Evolutionary conservation across 2,113 vertebrate genomes (phyloP).

Genomic region (Fregata magnificens): DNA sequence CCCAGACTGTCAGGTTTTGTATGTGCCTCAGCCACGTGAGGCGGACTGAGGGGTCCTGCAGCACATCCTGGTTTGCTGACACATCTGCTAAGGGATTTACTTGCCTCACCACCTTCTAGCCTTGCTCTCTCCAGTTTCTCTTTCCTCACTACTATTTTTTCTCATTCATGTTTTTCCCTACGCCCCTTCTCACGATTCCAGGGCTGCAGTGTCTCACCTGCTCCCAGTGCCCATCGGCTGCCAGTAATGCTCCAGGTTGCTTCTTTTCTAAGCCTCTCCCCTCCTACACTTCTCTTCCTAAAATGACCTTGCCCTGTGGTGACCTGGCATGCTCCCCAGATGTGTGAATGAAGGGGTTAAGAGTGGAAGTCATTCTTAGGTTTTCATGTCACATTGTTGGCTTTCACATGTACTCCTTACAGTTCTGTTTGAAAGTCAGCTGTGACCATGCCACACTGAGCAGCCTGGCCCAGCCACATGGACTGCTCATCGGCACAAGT

Average conservation of each 20-base stretch:
- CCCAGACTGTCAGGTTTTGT: background rate
- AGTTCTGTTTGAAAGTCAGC: background rate
- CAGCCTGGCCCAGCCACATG: background rate
- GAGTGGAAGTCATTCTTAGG: background rate
- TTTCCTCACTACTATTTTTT: background rate
- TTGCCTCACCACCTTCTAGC: background rate
- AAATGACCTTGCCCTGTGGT: accelerated
- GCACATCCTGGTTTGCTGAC: background rate
- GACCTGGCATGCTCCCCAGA: background rate
- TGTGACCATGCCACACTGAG: accelerated
- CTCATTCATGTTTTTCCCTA: background rate
- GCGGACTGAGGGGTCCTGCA: background rate
- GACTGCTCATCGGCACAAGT: background rate
- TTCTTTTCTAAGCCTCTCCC: background rate
- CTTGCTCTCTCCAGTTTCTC: background rate
- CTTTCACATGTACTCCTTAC: background rate
- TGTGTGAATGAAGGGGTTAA: background rate
- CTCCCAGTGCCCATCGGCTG: background rate
- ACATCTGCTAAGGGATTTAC: background rate
- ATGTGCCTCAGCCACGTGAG: background rate
- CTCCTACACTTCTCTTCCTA: background rate
- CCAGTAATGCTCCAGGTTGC: background rate
- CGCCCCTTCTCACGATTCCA: background rate
- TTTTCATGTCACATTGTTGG: background rate
- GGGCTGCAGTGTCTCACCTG: background rate